Evolutionary conservation across 2,113 vertebrate genomes (phyloP), one percentile per base, ranked within the genome.

Genomic region (Clarias gariepinus): DNA sequence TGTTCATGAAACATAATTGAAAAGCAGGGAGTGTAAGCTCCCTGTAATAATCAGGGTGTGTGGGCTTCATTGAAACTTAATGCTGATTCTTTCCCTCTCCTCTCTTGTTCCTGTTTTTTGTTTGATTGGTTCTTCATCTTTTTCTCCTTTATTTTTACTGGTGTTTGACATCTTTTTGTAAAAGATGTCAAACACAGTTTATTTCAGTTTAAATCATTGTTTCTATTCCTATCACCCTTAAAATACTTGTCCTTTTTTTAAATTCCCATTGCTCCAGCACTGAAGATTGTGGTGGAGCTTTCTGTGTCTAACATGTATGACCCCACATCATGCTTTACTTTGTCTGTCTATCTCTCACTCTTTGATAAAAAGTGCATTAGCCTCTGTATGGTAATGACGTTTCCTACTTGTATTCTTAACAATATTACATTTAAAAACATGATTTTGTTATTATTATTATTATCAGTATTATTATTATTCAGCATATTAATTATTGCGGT

Each of bases 31-130:
- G 41, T 16, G 87, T 80, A 41, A 33, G 57, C 58, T 91, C 89
- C 86, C 90, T 88, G 79, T 91, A 82, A 90, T 91, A 57, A 33
- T 78, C 41, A 47, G 78, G 61, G 79, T 83, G 52, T 28, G 76
- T 64, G 41, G 71, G 64, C 57, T 87, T 89, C 69, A 89, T 82
- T 87, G 15, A 28, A 60, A 33, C 12, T 23, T 33, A 36, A 36
- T 80, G 18, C 57, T 33, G 28, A 60, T 33, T 3, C 28, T 58
- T 79, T 47, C 5, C 41, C 41, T 6, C 41, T 47, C 41, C 5
- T 7, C 41, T 47, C 41, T 6, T 47, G 41, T 47, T 47, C 41
- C 41, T 7, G 41, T 0, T 47, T 47, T 47, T 47, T 47, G 41
- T 47, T 47, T 47, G 41, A 0, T 47, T 47, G 41, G 41, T 7